Conservation (phyloP, 2,888 invertebrate genomes). For the Brenthis daphne region DNA sequence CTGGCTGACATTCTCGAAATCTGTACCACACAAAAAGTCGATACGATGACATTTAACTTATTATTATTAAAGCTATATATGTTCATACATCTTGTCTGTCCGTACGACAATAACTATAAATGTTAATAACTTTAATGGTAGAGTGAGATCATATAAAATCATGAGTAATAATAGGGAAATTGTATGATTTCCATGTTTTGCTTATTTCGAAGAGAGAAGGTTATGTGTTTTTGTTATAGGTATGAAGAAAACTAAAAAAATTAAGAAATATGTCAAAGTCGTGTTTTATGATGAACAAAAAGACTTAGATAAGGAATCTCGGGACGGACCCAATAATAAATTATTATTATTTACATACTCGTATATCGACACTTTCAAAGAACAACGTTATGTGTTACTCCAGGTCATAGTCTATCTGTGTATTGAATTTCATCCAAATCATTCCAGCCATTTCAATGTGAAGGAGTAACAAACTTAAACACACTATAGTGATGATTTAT, state of each 20-base stretch:
- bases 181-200: slow-evolving; percentile 2
- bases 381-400: no score
- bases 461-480: no score
- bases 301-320: no score
- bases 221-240: neutral
- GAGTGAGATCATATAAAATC: neutral
- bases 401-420: no score
- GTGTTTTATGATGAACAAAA: neutral
- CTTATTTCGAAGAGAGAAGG: neutral
- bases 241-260: neutral
- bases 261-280: neutral
- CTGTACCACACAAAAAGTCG: slow-evolving; percentile 43
- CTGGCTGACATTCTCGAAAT: slow-evolving; percentile 46
- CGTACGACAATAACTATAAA: slow-evolving; percentile 17
- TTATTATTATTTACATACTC: no score
- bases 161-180: slow-evolving; percentile 10
- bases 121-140: slow-evolving; percentile 4
- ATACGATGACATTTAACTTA: slow-evolving; percentile 46
- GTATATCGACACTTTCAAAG: no score
- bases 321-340: no score
- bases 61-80: neutral
- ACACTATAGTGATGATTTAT: no score
- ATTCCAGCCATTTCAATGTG: no score
- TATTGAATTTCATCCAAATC: no score
- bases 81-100: slow-evolving; percentile 10